Percentiles rank a stretch among this genome's conserved stretches.
Conservation (phyloP, 2,113 vertebrate genomes). For the Pungitius pungitius region DNA sequence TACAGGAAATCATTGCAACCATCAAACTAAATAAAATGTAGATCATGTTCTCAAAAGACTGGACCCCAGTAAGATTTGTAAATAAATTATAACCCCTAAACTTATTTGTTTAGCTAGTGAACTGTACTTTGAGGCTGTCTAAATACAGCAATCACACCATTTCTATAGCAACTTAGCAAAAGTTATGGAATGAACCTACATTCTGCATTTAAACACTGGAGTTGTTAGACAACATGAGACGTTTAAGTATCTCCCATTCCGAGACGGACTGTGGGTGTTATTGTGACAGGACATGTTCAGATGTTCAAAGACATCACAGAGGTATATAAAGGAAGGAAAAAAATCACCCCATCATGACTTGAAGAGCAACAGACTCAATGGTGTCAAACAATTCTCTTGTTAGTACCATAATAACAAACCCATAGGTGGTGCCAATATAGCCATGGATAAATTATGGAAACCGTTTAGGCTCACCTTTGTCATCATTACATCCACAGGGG, state of each 20-base stretch:
- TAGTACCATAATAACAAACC: slow-evolving; percentile 38
- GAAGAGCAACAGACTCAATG: slow-evolving; percentile 44
- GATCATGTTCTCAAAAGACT: slow-evolving; percentile 28
- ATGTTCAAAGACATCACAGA: slow-evolving; percentile 57
- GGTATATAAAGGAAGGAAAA: slow-evolving; percentile 56
- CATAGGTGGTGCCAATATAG: slow-evolving; percentile 4
- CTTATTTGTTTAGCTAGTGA: slow-evolving; percentile 23
- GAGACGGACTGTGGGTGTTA: slow-evolving; percentile 25
- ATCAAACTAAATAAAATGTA: slow-evolving; percentile 32
- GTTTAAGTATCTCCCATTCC: slow-evolving; percentile 13
- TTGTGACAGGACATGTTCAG: slow-evolving; percentile 60
- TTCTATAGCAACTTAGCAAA: slow-evolving; percentile 38
- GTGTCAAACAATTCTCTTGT: slow-evolving; percentile 25
- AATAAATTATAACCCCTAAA: slow-evolving; percentile 37
- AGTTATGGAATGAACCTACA: slow-evolving; percentile 50
- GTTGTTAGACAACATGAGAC: slow-evolving; percentile 30
- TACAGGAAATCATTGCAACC: slow-evolving; percentile 14
- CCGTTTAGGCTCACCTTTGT: slow-evolving; percentile 2
- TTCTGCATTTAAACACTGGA: slow-evolving; percentile 51
- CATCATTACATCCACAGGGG: slow-evolving; percentile 4
- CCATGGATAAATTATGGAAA: slow-evolving; percentile 34
- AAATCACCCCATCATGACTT: slow-evolving; percentile 64
- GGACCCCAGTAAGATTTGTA: slow-evolving; percentile 23
- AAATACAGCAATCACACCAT: slow-evolving; percentile 36
- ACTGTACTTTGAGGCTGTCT: slow-evolving; percentile 1